Base-by-base conservation (phyloP, 2,888 invertebrate species). In the Lasioglossum pauxillum region DNA sequence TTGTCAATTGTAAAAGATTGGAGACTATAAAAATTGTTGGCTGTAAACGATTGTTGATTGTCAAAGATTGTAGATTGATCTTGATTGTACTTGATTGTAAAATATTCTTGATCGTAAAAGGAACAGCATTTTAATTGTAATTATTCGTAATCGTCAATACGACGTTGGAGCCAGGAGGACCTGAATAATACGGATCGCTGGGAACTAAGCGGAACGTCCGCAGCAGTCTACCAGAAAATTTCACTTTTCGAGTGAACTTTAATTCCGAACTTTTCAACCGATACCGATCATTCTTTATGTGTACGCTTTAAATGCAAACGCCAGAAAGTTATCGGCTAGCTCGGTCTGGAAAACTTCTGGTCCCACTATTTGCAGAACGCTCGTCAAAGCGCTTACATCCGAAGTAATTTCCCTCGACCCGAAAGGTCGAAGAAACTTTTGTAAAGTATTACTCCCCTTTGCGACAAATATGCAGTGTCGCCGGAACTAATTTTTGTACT, bases 221-320 rank as follows among this genome's bases (percentile, higher is more conserved):
- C 31, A 77, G 31, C 35, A 10, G 44, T 44, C 14, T 38, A 38
- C 27, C 27, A 16, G 75, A 14, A 57, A 72, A 69, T 76, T 64
- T n/a, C 12, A 38, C 31, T 5, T 23, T 23, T 5, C 41, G 35
- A 64, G 67, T 16, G n/a, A 77, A 49, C 73, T 64, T 80, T 35
- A 49, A 85, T 80, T 35, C 16, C n/a, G 16, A 85, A 85, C 80
- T 80, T 85, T 74, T 23, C 78, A 4, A 77, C 57, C 80, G 76
- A 85, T 85, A 85, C 85, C 80, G 76, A 85, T 75, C 76, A 74
- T 80, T 85, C 85, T 85, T 85, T 80, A 57, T 69, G 60, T 71
- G 80, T 80, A 80, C 38, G 80, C 75, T 85, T 80, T 85, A 85
- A 80, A 85, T 77, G 85, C 78, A 85, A 85, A 85, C 69, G 85